These are phyloP conservation scores for Belgica antarctica DNA, from an alignment of 2,888 invertebrate species.

Conservation along the genomic window DNA sequence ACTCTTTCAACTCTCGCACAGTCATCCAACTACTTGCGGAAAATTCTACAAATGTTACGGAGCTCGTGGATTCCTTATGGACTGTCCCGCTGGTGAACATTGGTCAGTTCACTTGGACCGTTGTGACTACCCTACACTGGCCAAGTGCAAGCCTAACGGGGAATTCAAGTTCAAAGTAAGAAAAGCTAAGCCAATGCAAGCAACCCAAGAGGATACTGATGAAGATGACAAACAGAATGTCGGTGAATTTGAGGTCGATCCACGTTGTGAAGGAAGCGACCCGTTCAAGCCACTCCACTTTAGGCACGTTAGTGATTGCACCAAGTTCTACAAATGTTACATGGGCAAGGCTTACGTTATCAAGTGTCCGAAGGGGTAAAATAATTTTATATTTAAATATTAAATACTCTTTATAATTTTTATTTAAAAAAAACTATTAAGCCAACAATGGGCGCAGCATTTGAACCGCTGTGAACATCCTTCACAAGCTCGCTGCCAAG, in stretches of 20 bases:
- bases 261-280: conserved; percentile 38
- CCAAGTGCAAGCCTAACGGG: conserved; percentile 6
- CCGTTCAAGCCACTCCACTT: conserved; percentile 30
- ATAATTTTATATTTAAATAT: too few relatives aligned
- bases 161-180: neutral
- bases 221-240: neutral
- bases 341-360: conserved; percentile 37
- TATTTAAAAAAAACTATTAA: too few relatives aligned
- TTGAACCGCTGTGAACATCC: conserved; percentile 34
- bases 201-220: neutral
- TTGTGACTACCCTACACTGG: conserved; percentile 32
- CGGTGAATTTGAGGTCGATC: conserved; percentile 23
- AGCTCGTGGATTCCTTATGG: conserved; percentile 23
- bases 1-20: conserved; percentile 20
- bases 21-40: conserved; percentile 30
- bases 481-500: neutral
- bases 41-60: conserved; percentile 36
- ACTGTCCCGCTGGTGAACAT: conserved; percentile 30
- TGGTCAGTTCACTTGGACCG: conserved; percentile 32
- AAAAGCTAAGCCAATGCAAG: neutral
- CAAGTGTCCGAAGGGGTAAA: conserved; percentile 31
- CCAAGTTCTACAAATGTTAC: conserved; percentile 38
- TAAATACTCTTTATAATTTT: too few relatives aligned
- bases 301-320: conserved; percentile 15
- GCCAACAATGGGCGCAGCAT: conserved; percentile 26